Percentiles rank a stretch among this genome's conserved stretches.
Conservation (phyloP, 2,113 vertebrate species). For the Sceloporus undulatus region DNA sequence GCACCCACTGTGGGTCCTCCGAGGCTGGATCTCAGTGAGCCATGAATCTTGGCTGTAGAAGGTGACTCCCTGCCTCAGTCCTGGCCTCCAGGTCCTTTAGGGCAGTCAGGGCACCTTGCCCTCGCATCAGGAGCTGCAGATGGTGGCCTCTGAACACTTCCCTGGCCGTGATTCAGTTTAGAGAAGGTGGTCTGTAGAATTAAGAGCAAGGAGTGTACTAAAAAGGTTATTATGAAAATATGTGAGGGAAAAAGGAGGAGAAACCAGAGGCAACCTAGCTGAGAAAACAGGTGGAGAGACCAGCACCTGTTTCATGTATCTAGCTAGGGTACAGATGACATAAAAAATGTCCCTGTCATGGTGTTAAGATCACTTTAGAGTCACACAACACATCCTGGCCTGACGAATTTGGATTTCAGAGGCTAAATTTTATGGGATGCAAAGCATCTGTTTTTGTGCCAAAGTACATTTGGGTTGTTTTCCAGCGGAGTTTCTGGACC, state of each 20-base stretch:
- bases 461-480: not conserved
- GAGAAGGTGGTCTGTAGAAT: too few species aligned
- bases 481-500: not conserved
- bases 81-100: too few species aligned
- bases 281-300: too few species aligned
- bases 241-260: not conserved
- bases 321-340: not conserved
- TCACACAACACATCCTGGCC: not conserved
- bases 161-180: not conserved
- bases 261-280: not conserved
- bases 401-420: not conserved
- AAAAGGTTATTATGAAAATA: not conserved
- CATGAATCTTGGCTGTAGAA: not conserved
- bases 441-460: not conserved
- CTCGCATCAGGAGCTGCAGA: not conserved
- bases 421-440: not conserved
- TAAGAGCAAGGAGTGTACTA: too few species aligned
- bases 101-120: not conserved
- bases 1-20: too few species aligned
- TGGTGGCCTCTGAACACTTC: not conserved
- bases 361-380: not conserved
- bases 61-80: not conserved
- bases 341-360: not conserved
- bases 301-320: not conserved
- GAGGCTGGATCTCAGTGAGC: too few species aligned